Percentiles rank a stretch among this genome's conserved stretches.
Evolutionary conservation across 35 echinoderm and acorn worm species (phyloP).

Genomic region (Lytechinus pictus): DNA sequence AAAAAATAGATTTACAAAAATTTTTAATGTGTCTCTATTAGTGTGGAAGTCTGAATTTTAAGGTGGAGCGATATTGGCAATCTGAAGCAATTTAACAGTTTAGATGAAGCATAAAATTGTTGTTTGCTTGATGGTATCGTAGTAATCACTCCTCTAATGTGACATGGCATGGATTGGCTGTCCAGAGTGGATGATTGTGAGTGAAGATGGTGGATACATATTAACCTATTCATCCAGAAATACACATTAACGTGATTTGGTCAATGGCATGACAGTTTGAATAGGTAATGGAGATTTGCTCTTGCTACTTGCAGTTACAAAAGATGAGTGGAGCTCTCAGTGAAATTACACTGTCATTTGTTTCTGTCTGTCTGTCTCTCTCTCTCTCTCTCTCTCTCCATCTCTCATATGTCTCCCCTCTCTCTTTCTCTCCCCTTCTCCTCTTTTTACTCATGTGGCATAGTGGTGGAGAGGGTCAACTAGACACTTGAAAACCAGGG

Average conservation of each 20-base stretch:
- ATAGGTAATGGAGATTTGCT: background rate
- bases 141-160: background rate
- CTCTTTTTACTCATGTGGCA: too few relatives aligned
- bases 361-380: background rate
- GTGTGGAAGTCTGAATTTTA: background rate
- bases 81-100: background rate
- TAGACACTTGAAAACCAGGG: too few relatives aligned
- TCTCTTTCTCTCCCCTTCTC: background rate
- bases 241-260: background rate
- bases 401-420: background rate
- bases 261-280: background rate
- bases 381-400: background rate
- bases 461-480: too few relatives aligned
- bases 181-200: background rate
- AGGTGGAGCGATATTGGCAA: background rate
- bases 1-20: too few relatives aligned
- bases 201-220: background rate
- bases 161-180: conserved; percentile 15
- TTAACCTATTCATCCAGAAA: background rate
- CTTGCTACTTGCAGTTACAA: background rate
- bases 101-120: background rate
- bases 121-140: background rate
- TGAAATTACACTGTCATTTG: background rate
- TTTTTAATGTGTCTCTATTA: background rate
- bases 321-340: background rate